Conservation (phyloP, 1,140 invertebrate genomes). For the Anastrepha obliqua region DNA sequence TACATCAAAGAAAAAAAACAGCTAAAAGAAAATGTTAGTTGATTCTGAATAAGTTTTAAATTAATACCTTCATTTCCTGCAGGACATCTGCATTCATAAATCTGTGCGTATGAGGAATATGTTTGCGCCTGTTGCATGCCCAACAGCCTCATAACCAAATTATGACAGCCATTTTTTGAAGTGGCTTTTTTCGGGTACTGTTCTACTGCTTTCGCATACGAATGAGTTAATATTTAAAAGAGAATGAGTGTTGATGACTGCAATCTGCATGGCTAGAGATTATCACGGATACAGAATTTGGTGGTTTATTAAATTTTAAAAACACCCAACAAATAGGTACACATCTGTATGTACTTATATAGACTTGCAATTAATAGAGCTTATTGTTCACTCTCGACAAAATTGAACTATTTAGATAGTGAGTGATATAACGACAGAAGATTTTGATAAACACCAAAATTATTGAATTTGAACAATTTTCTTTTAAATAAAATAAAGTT, state of each 20-base stretch:
- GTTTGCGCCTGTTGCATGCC: conserved; percentile 18
- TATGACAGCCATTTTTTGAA: conserved; percentile 22
- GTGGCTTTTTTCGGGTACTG: background rate
- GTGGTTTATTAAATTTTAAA: conserved; percentile 30
- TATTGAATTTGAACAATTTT: too few relatives aligned
- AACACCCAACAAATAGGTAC: background rate
- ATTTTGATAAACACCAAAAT: too few relatives aligned
- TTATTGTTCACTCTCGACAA: background rate
- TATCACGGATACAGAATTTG: background rate
- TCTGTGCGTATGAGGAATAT: background rate
- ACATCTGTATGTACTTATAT: background rate
- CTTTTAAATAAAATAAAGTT: too few relatives aligned
- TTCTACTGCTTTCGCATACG: conserved; percentile 34
- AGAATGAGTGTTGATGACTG: background rate
- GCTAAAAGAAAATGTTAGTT: too few relatives aligned
- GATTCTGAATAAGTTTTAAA: too few relatives aligned
- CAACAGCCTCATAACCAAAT: conserved; percentile 20
- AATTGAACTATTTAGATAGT: background rate
- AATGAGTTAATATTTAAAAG: conserved; percentile 25
- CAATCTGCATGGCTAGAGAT: background rate
- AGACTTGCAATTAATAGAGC: background rate
- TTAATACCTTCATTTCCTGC: too few relatives aligned
- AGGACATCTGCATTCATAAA: too few relatives aligned
- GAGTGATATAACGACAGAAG: too few relatives aligned
- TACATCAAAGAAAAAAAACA: too few relatives aligned